Evolutionary conservation across 2,888 invertebrate species (phyloP).

Genomic region (Lumbricus terrestris): DNA sequence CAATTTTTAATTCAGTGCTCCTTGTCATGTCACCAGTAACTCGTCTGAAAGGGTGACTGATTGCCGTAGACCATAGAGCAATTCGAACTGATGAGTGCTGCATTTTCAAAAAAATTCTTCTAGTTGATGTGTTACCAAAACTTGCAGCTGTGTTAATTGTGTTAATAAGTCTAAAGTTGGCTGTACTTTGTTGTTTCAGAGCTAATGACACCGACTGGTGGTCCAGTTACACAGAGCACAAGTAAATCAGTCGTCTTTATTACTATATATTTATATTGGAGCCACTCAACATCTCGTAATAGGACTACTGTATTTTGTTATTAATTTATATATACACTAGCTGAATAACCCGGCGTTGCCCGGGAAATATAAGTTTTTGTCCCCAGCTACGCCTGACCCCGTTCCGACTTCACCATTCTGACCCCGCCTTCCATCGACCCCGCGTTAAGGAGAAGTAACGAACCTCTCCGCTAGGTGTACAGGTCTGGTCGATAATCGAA

Average conservation of each 20-base stretch:
- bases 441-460: too few relatives aligned
- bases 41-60: background rate
- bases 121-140: background rate
- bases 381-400: too few relatives aligned
- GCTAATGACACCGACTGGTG: background rate
- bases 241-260: background rate
- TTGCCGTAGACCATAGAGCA: background rate
- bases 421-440: too few relatives aligned
- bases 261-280: background rate
- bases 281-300: background rate
- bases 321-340: too few relatives aligned
- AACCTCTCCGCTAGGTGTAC: too few relatives aligned
- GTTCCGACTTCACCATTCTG: too few relatives aligned
- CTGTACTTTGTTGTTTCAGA: background rate
- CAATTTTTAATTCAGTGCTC: background rate
- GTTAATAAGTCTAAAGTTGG: background rate
- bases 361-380: too few relatives aligned
- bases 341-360: too few relatives aligned
- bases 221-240: background rate
- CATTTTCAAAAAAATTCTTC: background rate
- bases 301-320: too few relatives aligned
- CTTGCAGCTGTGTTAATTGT: background rate
- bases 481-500: too few relatives aligned
- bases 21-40: background rate
- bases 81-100: background rate